Percentiles rank a stretch among this genome's conserved stretches.
Conservation (phyloP, 1,140 invertebrate species). For the Drosophila fuyamai region DNA sequence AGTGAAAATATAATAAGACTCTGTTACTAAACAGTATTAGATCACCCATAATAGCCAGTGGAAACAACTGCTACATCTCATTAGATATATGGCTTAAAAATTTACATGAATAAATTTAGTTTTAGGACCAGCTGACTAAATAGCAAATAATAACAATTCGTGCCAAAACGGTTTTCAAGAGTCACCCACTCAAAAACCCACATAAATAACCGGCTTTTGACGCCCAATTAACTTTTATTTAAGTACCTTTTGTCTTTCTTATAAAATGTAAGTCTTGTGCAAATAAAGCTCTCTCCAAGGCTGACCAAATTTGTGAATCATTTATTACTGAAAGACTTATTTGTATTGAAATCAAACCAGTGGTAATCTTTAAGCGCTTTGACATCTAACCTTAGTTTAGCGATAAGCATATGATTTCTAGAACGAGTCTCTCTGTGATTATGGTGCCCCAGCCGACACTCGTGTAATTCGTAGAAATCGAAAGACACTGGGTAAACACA, state of each 20-base stretch:
- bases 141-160: constrained; percentile 1
- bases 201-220: constrained; percentile 32
- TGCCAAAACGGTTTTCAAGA: constrained; percentile 9
- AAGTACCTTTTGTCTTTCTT: constrained; percentile 10
- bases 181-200: constrained; percentile 13
- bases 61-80: constrained; percentile 18
- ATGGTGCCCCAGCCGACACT: neutral
- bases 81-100: neutral
- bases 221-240: constrained; percentile 45
- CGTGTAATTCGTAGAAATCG: constrained; percentile 6
- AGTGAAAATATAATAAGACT: no score
- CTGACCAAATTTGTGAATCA: constrained; percentile 14
- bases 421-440: neutral
- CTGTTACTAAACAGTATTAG: neutral
- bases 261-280: constrained; percentile 18
- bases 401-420: constrained; percentile 33
- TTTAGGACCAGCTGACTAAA: constrained; percentile 20
- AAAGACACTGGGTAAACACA: constrained; percentile 6
- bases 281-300: constrained; percentile 11
- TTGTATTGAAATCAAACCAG: neutral
- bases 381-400: constrained; percentile 7
- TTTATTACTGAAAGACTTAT: neutral
- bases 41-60: neutral
- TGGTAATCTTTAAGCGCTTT: constrained; percentile 7
- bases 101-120: neutral